Percentiles rank a stretch among this genome's conserved stretches.
phyloP scores from a whole-genome alignment of 2,888 invertebrate species.

The Thecophora atra region DNA sequence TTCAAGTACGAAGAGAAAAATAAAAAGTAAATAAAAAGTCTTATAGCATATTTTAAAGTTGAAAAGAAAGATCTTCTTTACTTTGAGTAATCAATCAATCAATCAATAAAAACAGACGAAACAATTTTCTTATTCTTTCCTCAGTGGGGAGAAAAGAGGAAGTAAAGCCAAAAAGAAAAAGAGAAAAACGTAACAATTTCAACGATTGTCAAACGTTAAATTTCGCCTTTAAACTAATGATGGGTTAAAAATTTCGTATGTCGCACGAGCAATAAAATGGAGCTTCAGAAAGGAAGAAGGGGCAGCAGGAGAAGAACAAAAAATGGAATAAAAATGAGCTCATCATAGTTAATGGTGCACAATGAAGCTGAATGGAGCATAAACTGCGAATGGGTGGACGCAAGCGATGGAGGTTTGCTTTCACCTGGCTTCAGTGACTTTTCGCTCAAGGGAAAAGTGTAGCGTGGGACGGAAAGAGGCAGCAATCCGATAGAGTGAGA shows the following conservation, averaged over 20 bases:
- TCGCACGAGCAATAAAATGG: not conserved
- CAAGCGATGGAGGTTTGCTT: not conserved
- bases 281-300: not conserved
- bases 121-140: no score
- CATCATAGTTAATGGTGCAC: slow-evolving; percentile 23
- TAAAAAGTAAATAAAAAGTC: no score
- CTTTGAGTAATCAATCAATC: no score
- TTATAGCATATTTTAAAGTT: no score
- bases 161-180: not conserved
- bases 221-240: slow-evolving; percentile 4
- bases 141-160: not conserved
- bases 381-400: not conserved
- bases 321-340: slow-evolving; percentile 17
- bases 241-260: not conserved
- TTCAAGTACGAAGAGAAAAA: not conserved
- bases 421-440: not conserved
- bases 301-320: not conserved
- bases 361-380: slow-evolving; percentile 12
- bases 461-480: no score
- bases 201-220: slow-evolving; percentile 6
- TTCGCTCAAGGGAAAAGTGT: not conserved
- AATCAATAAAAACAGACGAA: no score
- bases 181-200: not conserved
- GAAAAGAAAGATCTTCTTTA: no score
- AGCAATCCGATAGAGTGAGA: no score